These are phyloP conservation scores for Mesopsocus fuscifrons DNA, from an alignment of 2,888 invertebrate species.

Conservation along the genomic window DNA sequence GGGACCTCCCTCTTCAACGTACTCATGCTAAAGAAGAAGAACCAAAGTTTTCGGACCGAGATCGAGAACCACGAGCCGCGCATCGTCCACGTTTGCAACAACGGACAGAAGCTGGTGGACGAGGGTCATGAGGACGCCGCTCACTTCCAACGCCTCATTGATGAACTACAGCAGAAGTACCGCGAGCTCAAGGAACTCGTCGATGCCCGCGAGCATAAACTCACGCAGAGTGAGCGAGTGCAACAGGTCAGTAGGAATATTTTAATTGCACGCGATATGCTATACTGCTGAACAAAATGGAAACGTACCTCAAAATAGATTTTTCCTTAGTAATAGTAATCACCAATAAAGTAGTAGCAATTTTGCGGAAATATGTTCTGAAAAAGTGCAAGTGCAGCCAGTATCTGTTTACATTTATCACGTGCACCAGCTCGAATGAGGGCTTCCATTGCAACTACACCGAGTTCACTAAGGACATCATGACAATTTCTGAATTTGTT, in stretches of 20 bases:
- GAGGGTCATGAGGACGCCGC: slow-evolving; percentile 86
- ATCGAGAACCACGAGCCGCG: slow-evolving; percentile 97
- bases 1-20: slow-evolving; percentile 98
- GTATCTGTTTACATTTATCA: too few relatives aligned
- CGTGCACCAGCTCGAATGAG: too few relatives aligned
- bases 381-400: too few relatives aligned
- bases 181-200: slow-evolving; percentile 90
- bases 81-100: slow-evolving; percentile 80
- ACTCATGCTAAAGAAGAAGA: slow-evolving; percentile 95
- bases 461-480: too few relatives aligned
- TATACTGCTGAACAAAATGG: too few relatives aligned
- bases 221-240: slow-evolving; percentile 75
- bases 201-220: slow-evolving; percentile 67
- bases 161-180: slow-evolving; percentile 83
- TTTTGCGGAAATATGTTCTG: too few relatives aligned
- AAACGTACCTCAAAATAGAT: not conserved
- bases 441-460: too few relatives aligned
- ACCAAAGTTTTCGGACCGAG: slow-evolving; percentile 83
- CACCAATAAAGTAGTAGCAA: not conserved
- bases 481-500: slow-evolving; percentile 14
- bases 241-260: slow-evolving; percentile 43
- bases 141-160: slow-evolving; percentile 74
- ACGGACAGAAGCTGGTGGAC: slow-evolving; percentile 88
- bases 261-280: not conserved
- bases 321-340: not conserved